Evolutionary conservation across 2,797 vertebrate genomes (phyloP).

Genomic region (Salmo trutta): DNA sequence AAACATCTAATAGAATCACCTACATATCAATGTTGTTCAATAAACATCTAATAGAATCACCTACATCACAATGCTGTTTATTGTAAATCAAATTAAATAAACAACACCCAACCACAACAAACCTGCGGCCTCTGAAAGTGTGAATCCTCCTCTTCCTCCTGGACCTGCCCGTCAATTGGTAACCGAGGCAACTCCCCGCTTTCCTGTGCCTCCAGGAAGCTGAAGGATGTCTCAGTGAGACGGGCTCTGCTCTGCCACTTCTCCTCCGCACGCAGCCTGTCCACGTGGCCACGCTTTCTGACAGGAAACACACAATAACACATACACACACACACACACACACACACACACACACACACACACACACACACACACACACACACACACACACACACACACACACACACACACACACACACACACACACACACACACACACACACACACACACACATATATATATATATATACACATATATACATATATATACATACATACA

Average conservation of each 20-base stretch:
- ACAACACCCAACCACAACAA: constrained; percentile 25
- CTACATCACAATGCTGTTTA: not conserved
- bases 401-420: too few relatives aligned
- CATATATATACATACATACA: too few relatives aligned
- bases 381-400: too few relatives aligned
- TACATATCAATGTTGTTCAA: not conserved
- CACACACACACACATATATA: too few relatives aligned
- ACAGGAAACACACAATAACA: constrained; percentile 42
- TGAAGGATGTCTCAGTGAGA: constrained; percentile 78
- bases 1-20: not conserved
- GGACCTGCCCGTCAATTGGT: constrained; percentile 22
- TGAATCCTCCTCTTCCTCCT: constrained; percentile 49
- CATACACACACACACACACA: not conserved
- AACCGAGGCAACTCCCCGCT: constrained; percentile 25
- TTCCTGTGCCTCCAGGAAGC: constrained; percentile 76
- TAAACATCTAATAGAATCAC: not conserved
- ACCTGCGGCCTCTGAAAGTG: constrained; percentile 76
- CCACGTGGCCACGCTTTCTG: constrained; percentile 69
- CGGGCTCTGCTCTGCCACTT: constrained; percentile 80
- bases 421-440: too few relatives aligned
- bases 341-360: not conserved
- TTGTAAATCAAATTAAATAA: not conserved
- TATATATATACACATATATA: too few relatives aligned
- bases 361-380: not conserved
- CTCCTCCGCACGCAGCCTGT: constrained; percentile 77